A percentile compares a stretch with the other conserved stretches of the same genome.
Conservation (phyloP, 2,797 vertebrate genomes). For the Rhadinocentrus ornatus region DNA sequence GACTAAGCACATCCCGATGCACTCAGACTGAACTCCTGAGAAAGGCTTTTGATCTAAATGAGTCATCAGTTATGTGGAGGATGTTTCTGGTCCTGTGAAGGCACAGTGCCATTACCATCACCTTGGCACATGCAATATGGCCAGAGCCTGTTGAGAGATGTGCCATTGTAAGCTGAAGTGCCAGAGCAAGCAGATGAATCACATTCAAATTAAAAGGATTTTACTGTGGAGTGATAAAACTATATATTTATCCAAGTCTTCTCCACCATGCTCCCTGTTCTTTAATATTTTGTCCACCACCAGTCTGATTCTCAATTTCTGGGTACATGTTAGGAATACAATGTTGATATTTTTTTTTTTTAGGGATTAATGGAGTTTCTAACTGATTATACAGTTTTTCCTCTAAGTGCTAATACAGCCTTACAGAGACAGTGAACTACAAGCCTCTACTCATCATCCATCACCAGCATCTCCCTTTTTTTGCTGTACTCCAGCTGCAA, state of each 20-base stretch:
- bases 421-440: slow-evolving; percentile 31
- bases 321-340: background rate
- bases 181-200: slow-evolving; percentile 22
- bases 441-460: slow-evolving; percentile 15
- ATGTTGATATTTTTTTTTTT: slow-evolving; percentile 10
- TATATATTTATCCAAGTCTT: slow-evolving; percentile 1
- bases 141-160: slow-evolving; percentile 50
- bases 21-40: slow-evolving; percentile 54
- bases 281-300: slow-evolving; percentile 33
- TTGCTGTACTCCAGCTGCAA: slow-evolving; percentile 25
- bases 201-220: slow-evolving; percentile 63
- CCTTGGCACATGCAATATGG: slow-evolving; percentile 40
- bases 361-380: background rate
- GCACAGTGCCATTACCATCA: slow-evolving; percentile 39
- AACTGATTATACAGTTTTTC: background rate
- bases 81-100: slow-evolving; percentile 41
- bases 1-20: slow-evolving; percentile 16
- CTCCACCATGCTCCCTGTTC: background rate
- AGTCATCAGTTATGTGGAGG: slow-evolving; percentile 67
- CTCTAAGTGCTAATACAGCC: slow-evolving; percentile 8
- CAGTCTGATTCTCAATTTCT: slow-evolving; percentile 21
- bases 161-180: slow-evolving; percentile 28
- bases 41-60: slow-evolving; percentile 57
- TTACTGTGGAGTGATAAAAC: slow-evolving; percentile 57
- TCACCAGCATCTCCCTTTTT: slow-evolving; percentile 10